Conservation (phyloP, 2,888 invertebrate species). For the Serrognathus titanus region DNA sequence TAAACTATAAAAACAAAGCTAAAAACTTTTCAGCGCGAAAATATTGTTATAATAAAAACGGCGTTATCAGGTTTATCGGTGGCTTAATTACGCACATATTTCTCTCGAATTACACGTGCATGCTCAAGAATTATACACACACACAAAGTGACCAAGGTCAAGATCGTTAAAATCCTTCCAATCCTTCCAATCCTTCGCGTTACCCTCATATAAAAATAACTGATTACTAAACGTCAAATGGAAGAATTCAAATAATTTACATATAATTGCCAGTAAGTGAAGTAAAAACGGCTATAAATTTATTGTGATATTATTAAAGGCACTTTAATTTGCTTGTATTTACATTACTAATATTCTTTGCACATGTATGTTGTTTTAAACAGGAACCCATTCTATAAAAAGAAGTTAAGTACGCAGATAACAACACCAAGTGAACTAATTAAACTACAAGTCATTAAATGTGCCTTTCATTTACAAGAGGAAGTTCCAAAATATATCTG, state of each 20-base stretch:
- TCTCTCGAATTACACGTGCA: conserved; percentile 15
- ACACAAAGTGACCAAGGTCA: background rate
- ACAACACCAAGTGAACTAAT: no score
- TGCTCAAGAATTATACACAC: conserved; percentile 10
- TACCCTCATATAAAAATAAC: background rate
- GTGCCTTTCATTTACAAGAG: no score
- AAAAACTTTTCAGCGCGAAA: background rate
- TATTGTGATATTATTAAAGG: no score
- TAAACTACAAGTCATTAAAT: no score
- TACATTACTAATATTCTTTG: no score
- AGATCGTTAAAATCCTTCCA: background rate
- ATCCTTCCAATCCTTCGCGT: background rate
- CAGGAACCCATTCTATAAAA: no score
- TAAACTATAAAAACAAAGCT: background rate
- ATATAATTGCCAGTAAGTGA: background rate
- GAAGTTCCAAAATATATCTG: no score
- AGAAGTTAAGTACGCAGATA: no score
- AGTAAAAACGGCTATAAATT: background rate
- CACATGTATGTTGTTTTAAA: no score
- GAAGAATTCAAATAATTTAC: background rate
- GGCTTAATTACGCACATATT: conserved; percentile 2
- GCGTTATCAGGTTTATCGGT: background rate
- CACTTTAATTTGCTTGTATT: no score
- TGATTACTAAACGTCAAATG: background rate
- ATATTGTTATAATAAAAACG: background rate